phyloP scores from a whole-genome alignment of 2,113 vertebrate species.

The Brachypteracias leptosomus region DNA sequence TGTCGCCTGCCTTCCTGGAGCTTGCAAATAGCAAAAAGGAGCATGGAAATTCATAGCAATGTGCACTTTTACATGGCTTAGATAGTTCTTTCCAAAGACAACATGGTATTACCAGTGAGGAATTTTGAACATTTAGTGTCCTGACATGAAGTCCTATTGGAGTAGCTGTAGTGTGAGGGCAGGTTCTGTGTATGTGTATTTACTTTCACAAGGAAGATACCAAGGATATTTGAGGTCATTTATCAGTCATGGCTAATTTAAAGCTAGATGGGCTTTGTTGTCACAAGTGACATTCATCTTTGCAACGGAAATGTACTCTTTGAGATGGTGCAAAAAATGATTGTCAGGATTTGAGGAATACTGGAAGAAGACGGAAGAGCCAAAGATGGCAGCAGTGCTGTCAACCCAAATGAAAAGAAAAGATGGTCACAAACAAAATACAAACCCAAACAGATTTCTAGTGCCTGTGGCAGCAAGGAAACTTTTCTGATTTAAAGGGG shows the following conservation, averaged over 20 bases:
- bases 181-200: not conserved
- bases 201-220: not conserved
- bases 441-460: not conserved
- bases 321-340: not conserved
- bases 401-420: not conserved
- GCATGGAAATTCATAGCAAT: not conserved
- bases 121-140: not conserved
- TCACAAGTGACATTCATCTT: not conserved
- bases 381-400: not conserved
- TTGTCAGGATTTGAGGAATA: not conserved
- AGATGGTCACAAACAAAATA: not conserved
- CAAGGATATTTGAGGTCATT: not conserved
- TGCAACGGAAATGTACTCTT: not conserved
- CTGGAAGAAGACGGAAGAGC: not conserved
- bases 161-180: not conserved
- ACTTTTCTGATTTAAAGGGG: not conserved
- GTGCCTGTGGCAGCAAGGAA: not conserved
- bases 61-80: not conserved
- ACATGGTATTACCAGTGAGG: not conserved
- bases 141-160: not conserved
- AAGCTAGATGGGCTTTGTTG: not conserved
- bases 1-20: not conserved
- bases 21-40: not conserved
- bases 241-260: not conserved
- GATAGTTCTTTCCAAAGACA: not conserved